Percentiles rank a stretch among this genome's conserved stretches.
Evolutionary conservation across 2,113 vertebrate genomes (phyloP).

Genomic region (Syngnathus typhle): DNA sequence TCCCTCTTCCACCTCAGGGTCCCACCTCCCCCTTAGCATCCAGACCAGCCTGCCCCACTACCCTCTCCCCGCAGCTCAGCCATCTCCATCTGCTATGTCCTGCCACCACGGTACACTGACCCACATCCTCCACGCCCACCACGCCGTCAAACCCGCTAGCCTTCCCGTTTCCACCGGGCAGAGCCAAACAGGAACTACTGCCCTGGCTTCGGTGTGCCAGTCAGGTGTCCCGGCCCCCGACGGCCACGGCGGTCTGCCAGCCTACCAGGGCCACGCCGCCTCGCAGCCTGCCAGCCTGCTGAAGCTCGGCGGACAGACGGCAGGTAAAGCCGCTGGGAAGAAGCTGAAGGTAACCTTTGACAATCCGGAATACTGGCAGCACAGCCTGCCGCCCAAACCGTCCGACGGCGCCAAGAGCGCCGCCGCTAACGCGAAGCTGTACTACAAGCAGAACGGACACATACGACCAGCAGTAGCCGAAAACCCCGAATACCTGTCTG

Average conservation of each 20-base stretch:
- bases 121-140: constrained; percentile 54
- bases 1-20: constrained; percentile 46
- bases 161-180: constrained; percentile 34
- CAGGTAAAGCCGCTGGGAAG: constrained; percentile 69
- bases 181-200: constrained; percentile 49
- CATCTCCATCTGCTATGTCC: constrained; percentile 52
- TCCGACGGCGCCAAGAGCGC: constrained; percentile 76
- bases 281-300: constrained; percentile 57
- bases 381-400: constrained; percentile 86
- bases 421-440: constrained; percentile 87
- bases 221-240: constrained; percentile 39
- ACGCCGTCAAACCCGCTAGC: constrained; percentile 45
- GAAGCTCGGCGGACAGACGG: constrained; percentile 57
- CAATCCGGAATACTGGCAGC: constrained; percentile 98
- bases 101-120: constrained; percentile 57
- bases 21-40: constrained; percentile 59
- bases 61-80: constrained; percentile 52
- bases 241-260: constrained; percentile 57
- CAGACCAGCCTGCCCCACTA: constrained; percentile 67
- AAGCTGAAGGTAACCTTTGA: constrained; percentile 94
- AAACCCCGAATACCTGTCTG: constrained; percentile 92
- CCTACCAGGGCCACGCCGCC: constrained; percentile 58
- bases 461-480: constrained; percentile 87
- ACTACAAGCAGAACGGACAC: constrained; percentile 94
- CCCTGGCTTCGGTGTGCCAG: constrained; percentile 47